Percentiles rank a stretch among this genome's conserved stretches.
phyloP scores from a whole-genome alignment of 2,888 invertebrate genomes.

The Caenorhabditis sp. region DNA sequence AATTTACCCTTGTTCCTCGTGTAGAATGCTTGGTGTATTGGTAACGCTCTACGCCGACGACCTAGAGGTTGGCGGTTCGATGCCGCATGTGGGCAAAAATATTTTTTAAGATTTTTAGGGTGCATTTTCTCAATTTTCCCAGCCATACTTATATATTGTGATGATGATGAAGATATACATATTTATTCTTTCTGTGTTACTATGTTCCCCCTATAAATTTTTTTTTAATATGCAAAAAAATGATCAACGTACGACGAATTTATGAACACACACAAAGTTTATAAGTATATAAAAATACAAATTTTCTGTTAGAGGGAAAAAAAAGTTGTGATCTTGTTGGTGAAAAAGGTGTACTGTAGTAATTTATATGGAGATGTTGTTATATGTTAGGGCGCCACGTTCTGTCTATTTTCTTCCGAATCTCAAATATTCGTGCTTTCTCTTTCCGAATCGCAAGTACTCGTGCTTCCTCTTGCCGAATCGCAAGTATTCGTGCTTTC shows the following conservation, averaged over 20 bases:
- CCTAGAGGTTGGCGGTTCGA: too few relatives aligned
- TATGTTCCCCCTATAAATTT: too few relatives aligned
- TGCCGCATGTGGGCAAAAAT: too few relatives aligned
- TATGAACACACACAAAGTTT: slow-evolving; percentile 3
- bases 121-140: neutral
- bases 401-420: slow-evolving; percentile 60
- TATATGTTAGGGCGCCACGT: neutral
- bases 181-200: too few relatives aligned
- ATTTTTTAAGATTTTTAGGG: too few relatives aligned
- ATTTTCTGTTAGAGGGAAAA: too few relatives aligned
- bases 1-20: too few relatives aligned
- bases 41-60: too few relatives aligned
- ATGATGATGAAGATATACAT: too few relatives aligned
- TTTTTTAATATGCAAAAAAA: too few relatives aligned
- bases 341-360: neutral
- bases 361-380: neutral
- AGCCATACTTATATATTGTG: too few relatives aligned
- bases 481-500: slow-evolving; percentile 67
- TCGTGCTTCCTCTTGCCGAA: slow-evolving; percentile 71
- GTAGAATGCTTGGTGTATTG: too few relatives aligned
- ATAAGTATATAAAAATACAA: neutral
- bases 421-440: slow-evolving; percentile 70
- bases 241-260: slow-evolving; percentile 4
- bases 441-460: slow-evolving; percentile 68
- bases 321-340: neutral